phyloP scores from a whole-genome alignment of 2,797 vertebrate species.

The Taeniopygia guttata region DNA sequence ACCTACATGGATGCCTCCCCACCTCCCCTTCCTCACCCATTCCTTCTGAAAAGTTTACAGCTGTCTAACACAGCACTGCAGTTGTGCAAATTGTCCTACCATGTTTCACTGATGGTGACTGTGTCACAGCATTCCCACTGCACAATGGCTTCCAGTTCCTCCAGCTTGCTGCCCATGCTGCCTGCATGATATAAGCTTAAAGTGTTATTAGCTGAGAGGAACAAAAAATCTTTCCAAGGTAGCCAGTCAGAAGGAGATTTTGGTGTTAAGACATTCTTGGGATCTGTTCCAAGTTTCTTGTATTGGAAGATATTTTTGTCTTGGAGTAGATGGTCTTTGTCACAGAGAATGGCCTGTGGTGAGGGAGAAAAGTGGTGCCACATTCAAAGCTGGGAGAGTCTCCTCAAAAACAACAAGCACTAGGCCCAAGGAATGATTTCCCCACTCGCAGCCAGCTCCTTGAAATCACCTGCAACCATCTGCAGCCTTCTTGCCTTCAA shows the following conservation, averaged over 20 bases:
- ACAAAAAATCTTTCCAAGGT: background rate
- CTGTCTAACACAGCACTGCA: background rate
- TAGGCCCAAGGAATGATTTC: background rate
- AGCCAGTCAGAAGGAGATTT: background rate
- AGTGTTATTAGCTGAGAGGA: background rate
- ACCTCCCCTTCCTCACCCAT: background rate
- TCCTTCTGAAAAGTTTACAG: background rate
- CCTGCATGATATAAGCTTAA: background rate
- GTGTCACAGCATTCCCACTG: background rate
- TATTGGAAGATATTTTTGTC: background rate
- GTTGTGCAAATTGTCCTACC: background rate
- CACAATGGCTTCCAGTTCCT: background rate
- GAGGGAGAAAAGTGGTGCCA: background rate
- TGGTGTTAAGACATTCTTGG: background rate
- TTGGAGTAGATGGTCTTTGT: background rate
- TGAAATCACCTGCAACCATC: background rate
- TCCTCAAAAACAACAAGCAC: background rate
- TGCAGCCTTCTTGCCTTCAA: background rate
- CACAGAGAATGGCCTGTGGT: background rate
- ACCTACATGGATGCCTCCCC: too few relatives aligned
- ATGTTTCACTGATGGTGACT: background rate
- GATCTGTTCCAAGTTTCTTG: background rate
- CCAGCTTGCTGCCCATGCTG: background rate
- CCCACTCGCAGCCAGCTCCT: background rate
- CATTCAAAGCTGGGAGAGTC: background rate